Evolutionary conservation across 2,888 invertebrate genomes (phyloP).

Genomic region (Teleiodes luculella): DNA sequence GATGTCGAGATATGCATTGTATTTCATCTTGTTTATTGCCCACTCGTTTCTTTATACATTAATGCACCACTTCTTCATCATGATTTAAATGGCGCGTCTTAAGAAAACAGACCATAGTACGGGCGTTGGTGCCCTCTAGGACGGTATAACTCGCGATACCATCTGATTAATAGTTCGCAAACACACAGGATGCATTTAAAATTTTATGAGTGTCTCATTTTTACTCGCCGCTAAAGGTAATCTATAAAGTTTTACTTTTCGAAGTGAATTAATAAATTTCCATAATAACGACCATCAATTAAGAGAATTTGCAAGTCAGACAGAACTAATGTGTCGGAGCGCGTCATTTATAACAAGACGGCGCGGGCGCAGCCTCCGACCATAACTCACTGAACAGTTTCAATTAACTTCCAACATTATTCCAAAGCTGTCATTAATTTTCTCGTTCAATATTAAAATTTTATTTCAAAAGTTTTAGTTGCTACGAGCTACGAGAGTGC

Average conservation of each 20-base stretch:
- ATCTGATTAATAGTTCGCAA: slow-evolving; percentile 16
- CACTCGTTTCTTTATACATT: slow-evolving; percentile 3
- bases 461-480: slow-evolving; percentile 12
- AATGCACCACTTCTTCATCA: slow-evolving; percentile 5
- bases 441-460: slow-evolving; percentile 23
- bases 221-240: neutral
- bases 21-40: slow-evolving; percentile 20
- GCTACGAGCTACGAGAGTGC: slow-evolving; percentile 34
- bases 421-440: slow-evolving; percentile 35
- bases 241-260: slow-evolving; percentile 10
- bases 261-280: slow-evolving; percentile 27
- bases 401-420: slow-evolving; percentile 38
- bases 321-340: slow-evolving; percentile 24
- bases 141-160: slow-evolving; percentile 6
- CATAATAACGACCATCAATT: slow-evolving; percentile 26
- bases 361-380: slow-evolving; percentile 21
- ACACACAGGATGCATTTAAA: slow-evolving; percentile 9
- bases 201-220: slow-evolving; percentile 6
- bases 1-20: slow-evolving; percentile 19
- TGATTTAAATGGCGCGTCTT: neutral
- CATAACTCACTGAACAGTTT: slow-evolving; percentile 32
- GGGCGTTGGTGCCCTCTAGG: neutral
- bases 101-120: neutral
- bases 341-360: slow-evolving; percentile 24
- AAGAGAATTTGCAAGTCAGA: slow-evolving; percentile 31